These are phyloP conservation scores for Platypus cylindrus DNA, from an alignment of 2,888 invertebrate species.

Conservation along the genomic window DNA sequence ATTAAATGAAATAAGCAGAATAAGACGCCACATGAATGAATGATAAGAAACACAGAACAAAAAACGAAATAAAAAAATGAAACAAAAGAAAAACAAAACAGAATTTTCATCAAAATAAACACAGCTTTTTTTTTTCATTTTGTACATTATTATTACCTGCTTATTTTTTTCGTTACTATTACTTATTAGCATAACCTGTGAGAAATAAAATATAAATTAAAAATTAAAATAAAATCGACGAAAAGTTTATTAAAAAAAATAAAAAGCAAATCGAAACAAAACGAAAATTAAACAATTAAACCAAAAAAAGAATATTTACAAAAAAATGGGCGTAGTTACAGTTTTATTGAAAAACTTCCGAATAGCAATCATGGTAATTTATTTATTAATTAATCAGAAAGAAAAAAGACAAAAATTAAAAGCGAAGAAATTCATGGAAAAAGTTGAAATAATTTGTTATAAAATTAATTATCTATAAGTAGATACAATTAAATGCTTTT, in stretches of 20 bases:
- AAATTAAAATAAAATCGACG: constrained; percentile 3
- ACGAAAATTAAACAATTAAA: background rate
- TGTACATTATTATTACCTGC: constrained; percentile 10
- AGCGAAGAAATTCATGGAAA: too few relatives aligned
- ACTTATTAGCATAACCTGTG: constrained; percentile 9
- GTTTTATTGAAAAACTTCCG: too few relatives aligned
- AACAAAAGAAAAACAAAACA: constrained; percentile 1
- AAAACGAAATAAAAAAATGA: constrained; percentile 1
- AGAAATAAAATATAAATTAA: constrained; percentile 8
- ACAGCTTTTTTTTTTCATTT: background rate
- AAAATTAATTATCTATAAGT: too few relatives aligned
- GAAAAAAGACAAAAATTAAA: too few relatives aligned
- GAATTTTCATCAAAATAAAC: too few relatives aligned
- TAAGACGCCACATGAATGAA: background rate
- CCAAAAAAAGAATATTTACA: background rate
- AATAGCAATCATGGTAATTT: too few relatives aligned
- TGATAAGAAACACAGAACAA: constrained; percentile 1
- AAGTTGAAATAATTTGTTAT: too few relatives aligned
- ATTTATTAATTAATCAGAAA: too few relatives aligned
- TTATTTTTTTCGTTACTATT: constrained; percentile 11
- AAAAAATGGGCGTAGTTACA: background rate
- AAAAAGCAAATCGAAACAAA: background rate
- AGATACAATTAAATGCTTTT: constrained; percentile 1
- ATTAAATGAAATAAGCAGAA: constrained; percentile 2
- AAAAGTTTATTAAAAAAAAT: background rate